Evolutionary conservation across 2,888 invertebrate genomes (phyloP), one percentile per base, ranked within the genome.

Genomic region (Heliconius sara): DNA sequence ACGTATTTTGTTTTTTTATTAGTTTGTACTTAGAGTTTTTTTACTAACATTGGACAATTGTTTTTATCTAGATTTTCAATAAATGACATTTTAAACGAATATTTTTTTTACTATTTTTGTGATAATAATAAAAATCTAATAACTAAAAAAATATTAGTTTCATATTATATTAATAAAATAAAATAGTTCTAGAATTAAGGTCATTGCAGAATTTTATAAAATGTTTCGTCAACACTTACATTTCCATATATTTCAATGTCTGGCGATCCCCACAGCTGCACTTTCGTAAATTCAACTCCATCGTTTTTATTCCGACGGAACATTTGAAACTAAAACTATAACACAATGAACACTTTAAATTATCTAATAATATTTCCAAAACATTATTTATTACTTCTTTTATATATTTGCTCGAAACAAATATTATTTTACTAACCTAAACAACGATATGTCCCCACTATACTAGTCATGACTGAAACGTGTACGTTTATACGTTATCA

Each of bases 241-340:
- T 66, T 68, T 77, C 27, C 27, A 39, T 68, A 68, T n/a, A 19
- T 52, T 30, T 70, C 73, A 52, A 74, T 66, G 68, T 87, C 87
- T 65, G 85, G 83, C 63, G 85, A 83, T 80, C 91, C 89, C 89
- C 89, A 91, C 72, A 93, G 75, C 68, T 89, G 88, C 84, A 93
- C 83, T 85, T 88, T 85, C 2, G 88, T 89, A 77, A 91, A 92
- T 83, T 89, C 86, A 83, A 75, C 83, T 43, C 82, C 84, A 83
- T 87, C 88, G 83, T 87, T 88, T 86, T 88, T 89, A 85, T 86
- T 92, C 84, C 93, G 88, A 80, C 93, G 93, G 84, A 89, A 90
- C 93, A 93, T 93, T 86, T 89, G 87, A 84, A 78, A 83, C 78
- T 60, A 74, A 60, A 71, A 73, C 10, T 73, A 60, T 5, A 66